phyloP scores from a whole-genome alignment of 2,888 invertebrate genomes.

The Halocaridina rubra region DNA sequence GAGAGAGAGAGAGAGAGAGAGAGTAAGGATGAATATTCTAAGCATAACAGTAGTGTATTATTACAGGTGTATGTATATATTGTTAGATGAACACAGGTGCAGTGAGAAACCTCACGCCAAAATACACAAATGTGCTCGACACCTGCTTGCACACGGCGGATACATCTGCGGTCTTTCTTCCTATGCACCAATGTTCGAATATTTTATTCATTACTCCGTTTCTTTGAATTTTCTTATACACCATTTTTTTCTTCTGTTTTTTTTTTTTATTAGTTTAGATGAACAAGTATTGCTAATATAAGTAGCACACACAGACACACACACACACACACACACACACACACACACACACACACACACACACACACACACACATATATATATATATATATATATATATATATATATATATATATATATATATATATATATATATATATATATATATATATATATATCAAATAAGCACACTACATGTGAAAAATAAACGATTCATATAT shows the following conservation, averaged over 20 bases:
- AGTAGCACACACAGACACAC: not conserved
- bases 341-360: not conserved
- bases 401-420: slow-evolving; percentile 22
- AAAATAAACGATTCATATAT: not conserved
- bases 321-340: not conserved
- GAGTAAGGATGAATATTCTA: not conserved
- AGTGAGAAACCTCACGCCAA: no score
- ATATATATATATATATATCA: no score
- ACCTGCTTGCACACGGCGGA: no score
- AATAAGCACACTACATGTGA: no score
- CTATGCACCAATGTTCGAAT: no score
- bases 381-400: slow-evolving; percentile 5
- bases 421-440: slow-evolving; percentile 17
- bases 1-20: not conserved
- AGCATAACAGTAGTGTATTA: not conserved
- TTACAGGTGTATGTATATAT: no score
- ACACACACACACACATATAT: not conserved
- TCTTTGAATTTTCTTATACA: not conserved
- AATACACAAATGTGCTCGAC: no score
- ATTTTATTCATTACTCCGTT: not conserved
- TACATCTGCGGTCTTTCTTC: no score
- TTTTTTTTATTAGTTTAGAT: not conserved
- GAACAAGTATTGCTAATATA: not conserved
- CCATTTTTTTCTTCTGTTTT: not conserved
- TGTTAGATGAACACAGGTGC: no score